Evolutionary conservation across 2,113 vertebrate species (phyloP), one percentile per base, ranked within the genome.

Genomic region (Collichthys lucidus): DNA sequence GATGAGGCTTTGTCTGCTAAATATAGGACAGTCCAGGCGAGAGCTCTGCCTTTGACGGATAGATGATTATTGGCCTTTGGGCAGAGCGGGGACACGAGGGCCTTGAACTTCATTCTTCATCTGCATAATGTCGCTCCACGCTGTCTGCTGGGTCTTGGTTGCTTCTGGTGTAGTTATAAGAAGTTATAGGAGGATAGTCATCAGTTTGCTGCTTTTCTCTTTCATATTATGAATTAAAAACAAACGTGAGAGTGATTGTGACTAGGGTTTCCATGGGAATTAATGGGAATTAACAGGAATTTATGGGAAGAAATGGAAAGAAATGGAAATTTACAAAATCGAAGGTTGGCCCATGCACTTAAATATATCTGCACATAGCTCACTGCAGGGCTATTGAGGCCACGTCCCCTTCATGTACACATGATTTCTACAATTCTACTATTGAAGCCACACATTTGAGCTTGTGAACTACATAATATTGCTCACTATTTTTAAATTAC

Each of bases 1-100:
- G 91, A 93, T 88, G 89, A 91, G 88, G 88, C 87, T 90, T 90
- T 89, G 88, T 87, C 84, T 83, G 82, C 91, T 91, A 92, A 93
- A 92, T 88, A 91, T 93, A 93, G 92, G 74, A 74, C 85, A 0
- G 53, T 2, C 60, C 61, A 8, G 52, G 74, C 52, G 60, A 86
- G 78, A 77, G 86, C 88, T 53, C 53, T 46, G 84, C 66, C 72
- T 88, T 11, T 78, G 80, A 88, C 77, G 47, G 89, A 77, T 61
- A 56, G 35, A 84, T 88, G 86, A 80, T 83, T 46, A 84, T 87
- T 88, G 75, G 85, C 81, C 78, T 88, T 77, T 53, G 70, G 84
- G 87, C 82, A 62, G 65, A 72, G 85, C 80, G 14, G 69, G 67
- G 59, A n/a, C 47, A 56, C 3, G 22, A 49, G 26, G 74, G 52